Base-by-base conservation (phyloP, 2,797 vertebrate species). In the Dendrocincla fuliginosa region DNA sequence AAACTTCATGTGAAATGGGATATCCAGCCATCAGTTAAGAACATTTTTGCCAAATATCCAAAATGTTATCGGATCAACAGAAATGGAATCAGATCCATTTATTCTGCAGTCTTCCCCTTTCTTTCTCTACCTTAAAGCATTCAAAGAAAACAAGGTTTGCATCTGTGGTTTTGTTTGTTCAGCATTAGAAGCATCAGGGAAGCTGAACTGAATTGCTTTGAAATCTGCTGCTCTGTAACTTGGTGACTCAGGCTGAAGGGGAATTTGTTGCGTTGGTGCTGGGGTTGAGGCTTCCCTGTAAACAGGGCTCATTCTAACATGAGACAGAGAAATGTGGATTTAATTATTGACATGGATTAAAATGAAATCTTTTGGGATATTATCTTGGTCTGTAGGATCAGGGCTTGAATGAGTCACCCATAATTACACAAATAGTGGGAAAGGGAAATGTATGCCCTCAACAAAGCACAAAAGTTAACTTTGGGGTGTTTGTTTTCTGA, bases 401-500 rank as follows among this genome's bases (percentile, higher is more conserved):
- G 57, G 42, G 32, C 18, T 79, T 69, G 77, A 76, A 86, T 28
- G 33, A 84, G 55, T 88, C 82, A 68, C 39, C 90, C 59, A 33
- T 63, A 42, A 46, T 78, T 74, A 39, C 15, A 65, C 47, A 84
- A 88, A 84, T 53, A 76, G 30, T 42, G 67, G 50, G 71, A 84
- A 94, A 88, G 25, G 25, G 63, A 95, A 94, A 78, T 28, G n/a
- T 46, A n/a, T 6, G 9, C 39, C 63, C 41, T 59, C 76, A 84
- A 37, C 87, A 67, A 55, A 67, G 35, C 90, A 53, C 0, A 0
- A 56, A 73, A 92, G 76, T 55, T 88, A 69, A 69, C 70, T 30
- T 74, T 28, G 32, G 28, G 10, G 9, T 93, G 32, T 94, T 95
- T 93, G 63, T 0, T 52, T 70, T 90, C 77, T 91, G 83, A 95